Percentiles rank a stretch among this genome's conserved stretches.
These are phyloP conservation scores for Fregata magnificens DNA, from an alignment of 2,113 vertebrate genomes.

Conservation along the genomic window DNA sequence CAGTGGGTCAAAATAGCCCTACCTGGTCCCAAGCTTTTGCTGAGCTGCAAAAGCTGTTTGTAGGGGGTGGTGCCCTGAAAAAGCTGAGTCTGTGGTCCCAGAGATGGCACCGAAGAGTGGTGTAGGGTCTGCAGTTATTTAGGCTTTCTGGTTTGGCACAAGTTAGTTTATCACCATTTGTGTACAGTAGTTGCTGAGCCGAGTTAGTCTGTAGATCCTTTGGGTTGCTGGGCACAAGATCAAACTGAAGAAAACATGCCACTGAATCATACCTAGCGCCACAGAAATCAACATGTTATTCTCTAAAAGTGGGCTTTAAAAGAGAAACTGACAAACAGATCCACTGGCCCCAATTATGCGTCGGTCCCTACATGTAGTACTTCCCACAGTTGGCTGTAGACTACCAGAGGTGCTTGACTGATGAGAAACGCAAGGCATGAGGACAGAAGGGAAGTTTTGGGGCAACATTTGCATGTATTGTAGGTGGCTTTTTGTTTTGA, in stretches of 20 bases:
- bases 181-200: background rate
- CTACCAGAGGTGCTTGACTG: background rate
- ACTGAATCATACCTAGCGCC: background rate
- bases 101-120: fast-evolving
- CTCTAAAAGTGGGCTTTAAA: background rate
- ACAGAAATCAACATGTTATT: background rate
- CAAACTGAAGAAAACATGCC: background rate
- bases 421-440: background rate
- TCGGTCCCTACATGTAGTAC: background rate
- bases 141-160: background rate
- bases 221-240: background rate
- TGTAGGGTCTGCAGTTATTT: background rate
- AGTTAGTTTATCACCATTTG: background rate
- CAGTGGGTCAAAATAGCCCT: background rate
- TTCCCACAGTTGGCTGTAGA: background rate
- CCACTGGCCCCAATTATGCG: background rate
- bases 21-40: background rate
- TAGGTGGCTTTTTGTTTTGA: background rate
- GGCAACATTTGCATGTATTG: background rate
- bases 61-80: background rate
- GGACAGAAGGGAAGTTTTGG: background rate
- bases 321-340: background rate
- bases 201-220: background rate
- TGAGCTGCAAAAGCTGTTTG: background rate
- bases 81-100: background rate